Evolutionary conservation across 2,113 vertebrate species (phyloP).

Genomic region (Ptyas mucosa): DNA sequence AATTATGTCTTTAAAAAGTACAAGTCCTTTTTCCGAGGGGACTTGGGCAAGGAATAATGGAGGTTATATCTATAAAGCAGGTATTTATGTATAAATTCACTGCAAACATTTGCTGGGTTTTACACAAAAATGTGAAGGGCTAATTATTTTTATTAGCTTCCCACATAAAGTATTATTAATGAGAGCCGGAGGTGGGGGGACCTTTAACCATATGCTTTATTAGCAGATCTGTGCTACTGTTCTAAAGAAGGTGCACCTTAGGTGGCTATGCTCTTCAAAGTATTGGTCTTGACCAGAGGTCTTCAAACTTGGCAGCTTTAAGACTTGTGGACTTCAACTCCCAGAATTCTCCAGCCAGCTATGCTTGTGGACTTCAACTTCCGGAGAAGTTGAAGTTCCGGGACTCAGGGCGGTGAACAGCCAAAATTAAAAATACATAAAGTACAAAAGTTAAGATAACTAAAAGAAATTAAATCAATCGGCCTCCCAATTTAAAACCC

Average conservation of each 20-base stretch:
- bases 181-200: rapidly evolving
- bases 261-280: neutral
- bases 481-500: too few species aligned
- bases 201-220: neutral
- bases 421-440: too few species aligned
- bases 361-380: too few species aligned
- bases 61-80: neutral
- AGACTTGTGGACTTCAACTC: too few species aligned
- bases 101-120: neutral
- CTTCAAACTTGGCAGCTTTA: too few species aligned
- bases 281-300: neutral
- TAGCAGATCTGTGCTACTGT: conserved; percentile 22
- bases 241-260: neutral
- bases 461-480: too few species aligned
- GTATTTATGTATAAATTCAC: neutral
- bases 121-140: neutral
- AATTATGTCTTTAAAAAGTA: neutral
- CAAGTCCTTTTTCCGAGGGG: neutral
- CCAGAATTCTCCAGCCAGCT: too few species aligned
- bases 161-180: neutral
- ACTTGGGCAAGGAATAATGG: neutral
- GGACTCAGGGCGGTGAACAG: too few species aligned
- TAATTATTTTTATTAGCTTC: neutral
- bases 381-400: too few species aligned
- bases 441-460: too few species aligned